These are phyloP conservation scores for Drosophila yakuba DNA, from an alignment of 1,140 invertebrate species.

Conservation along the genomic window DNA sequence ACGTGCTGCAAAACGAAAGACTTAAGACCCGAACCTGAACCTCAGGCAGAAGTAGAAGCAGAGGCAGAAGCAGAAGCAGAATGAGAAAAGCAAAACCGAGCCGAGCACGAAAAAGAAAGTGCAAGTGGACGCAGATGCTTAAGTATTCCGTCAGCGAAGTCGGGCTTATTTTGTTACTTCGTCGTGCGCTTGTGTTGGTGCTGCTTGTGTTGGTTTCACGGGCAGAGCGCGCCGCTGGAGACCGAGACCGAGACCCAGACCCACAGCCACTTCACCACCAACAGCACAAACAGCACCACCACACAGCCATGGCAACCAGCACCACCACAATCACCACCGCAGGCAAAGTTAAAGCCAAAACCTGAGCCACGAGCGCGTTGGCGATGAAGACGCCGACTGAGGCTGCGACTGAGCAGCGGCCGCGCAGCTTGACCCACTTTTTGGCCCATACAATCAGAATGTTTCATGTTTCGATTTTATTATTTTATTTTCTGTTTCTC, in stretches of 20 bases:
- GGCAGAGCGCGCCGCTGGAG: slow-evolving; percentile 30
- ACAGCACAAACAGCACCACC: neutral
- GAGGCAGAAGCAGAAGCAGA: slow-evolving; percentile 61
- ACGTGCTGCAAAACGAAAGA: slow-evolving; percentile 77
- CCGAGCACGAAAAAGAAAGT: slow-evolving; percentile 82
- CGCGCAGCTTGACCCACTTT: slow-evolving; percentile 75
- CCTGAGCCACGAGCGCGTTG: slow-evolving; percentile 70
- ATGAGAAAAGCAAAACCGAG: slow-evolving; percentile 62
- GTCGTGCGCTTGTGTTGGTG: slow-evolving; percentile 50
- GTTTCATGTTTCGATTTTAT: slow-evolving; percentile 84
- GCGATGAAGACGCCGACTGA: slow-evolving; percentile 44
- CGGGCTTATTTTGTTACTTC: slow-evolving; percentile 30
- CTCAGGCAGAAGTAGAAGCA: slow-evolving; percentile 14
- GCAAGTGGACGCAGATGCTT: slow-evolving; percentile 84
- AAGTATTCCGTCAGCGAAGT: slow-evolving; percentile 75
- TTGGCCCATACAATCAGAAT: slow-evolving; percentile 82
- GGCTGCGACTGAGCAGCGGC: slow-evolving; percentile 24
- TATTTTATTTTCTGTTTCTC: slow-evolving; percentile 81
- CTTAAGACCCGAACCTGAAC: slow-evolving; percentile 61
- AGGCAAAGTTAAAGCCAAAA: slow-evolving; percentile 55
- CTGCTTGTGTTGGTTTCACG: slow-evolving; percentile 41
- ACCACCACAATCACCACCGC: slow-evolving; percentile 13
- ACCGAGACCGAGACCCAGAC: slow-evolving; percentile 43
- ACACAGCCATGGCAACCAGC: neutral
- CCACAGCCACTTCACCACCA: slow-evolving; percentile 28